A percentile compares a stretch with the other conserved stretches of the same genome.
Evolutionary conservation across 2,888 invertebrate genomes (phyloP).

Genomic region (Fabriciana adippe): DNA sequence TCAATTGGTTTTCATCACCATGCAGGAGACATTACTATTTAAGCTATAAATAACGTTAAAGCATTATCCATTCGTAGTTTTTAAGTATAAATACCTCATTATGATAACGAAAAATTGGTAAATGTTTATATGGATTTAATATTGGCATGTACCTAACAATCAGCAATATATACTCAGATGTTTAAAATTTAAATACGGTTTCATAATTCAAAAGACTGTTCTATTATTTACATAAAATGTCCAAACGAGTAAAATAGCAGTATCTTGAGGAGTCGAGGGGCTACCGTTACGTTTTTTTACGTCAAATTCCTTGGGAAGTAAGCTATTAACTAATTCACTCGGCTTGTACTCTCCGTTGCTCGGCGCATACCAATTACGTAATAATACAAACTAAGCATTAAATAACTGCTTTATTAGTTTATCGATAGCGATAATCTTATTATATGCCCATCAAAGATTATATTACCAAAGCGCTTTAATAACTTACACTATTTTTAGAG

Average conservation of each 20-base stretch:
- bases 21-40: too few relatives aligned
- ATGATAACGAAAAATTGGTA: too few relatives aligned
- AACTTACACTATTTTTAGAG: not conserved
- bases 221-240: constrained; percentile 1
- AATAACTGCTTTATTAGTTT: constrained; percentile 11
- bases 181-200: too few relatives aligned
- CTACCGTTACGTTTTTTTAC: constrained; percentile 21
- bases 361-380: constrained; percentile 20
- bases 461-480: constrained; percentile 3
- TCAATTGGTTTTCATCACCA: too few relatives aligned
- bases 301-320: constrained; percentile 18
- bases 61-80: too few relatives aligned
- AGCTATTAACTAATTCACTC: constrained; percentile 21
- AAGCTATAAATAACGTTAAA: too few relatives aligned
- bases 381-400: constrained; percentile 15
- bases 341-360: constrained; percentile 13
- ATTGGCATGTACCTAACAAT: too few relatives aligned
- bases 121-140: too few relatives aligned
- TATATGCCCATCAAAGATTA: constrained; percentile 7
- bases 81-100: too few relatives aligned
- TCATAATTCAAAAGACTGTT: not conserved
- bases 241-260: constrained; percentile 12
- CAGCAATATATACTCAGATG: too few relatives aligned
- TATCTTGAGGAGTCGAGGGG: constrained; percentile 7
- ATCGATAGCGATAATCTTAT: constrained; percentile 18